phyloP scores from a whole-genome alignment of 2,113 vertebrate species.

The Plecotus auritus region DNA sequence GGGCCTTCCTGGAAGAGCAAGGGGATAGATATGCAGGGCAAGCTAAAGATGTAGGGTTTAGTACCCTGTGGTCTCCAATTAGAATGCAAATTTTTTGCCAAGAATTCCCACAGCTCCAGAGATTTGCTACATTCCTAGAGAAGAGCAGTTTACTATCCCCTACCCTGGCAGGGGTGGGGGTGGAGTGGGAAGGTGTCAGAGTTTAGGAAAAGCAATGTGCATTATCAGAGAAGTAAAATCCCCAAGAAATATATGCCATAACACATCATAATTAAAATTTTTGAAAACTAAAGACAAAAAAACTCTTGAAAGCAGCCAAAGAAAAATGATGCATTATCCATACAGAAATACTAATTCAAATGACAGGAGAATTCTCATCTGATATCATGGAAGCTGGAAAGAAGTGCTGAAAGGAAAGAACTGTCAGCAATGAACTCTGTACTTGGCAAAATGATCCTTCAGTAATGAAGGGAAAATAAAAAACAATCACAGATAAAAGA shows the following conservation, averaged over 20 bases:
- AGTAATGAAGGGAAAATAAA: not conserved
- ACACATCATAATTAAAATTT: slow-evolving; percentile 6
- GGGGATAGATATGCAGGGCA: not conserved
- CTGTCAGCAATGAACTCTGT: not conserved
- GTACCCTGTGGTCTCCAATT: not conserved
- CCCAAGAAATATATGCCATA: not conserved
- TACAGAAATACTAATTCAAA: not conserved
- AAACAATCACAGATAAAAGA: not conserved
- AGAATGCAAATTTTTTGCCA: not conserved
- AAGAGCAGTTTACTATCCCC: not conserved
- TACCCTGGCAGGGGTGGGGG: not conserved
- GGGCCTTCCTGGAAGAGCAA: not conserved
- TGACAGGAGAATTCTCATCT: not conserved
- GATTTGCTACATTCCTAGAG: not conserved
- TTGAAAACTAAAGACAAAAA: slow-evolving; percentile 5
- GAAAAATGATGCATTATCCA: not conserved
- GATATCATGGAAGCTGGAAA: not conserved
- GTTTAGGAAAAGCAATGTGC: not conserved
- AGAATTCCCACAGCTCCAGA: not conserved
- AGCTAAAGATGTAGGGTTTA: not conserved
- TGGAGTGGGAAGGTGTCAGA: not conserved
- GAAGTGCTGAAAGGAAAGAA: slow-evolving; percentile 9
- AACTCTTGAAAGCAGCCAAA: not conserved
- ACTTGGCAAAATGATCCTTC: not conserved
- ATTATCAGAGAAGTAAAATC: not conserved